Percentiles rank a stretch among this genome's conserved stretches.
Conservation (phyloP, 2,888 invertebrate species). For the Tillus elongatus region DNA sequence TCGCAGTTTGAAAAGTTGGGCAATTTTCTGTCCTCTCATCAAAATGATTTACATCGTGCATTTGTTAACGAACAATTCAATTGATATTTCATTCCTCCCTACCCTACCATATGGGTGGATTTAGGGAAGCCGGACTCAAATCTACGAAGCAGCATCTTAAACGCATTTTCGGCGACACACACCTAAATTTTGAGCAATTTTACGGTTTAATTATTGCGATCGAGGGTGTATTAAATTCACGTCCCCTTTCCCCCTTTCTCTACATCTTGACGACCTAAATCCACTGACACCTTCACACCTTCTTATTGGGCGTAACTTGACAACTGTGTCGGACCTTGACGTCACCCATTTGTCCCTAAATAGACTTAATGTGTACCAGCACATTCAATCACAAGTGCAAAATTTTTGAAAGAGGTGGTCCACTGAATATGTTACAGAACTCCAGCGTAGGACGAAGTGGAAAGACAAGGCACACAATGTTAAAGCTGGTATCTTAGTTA, state of each 20-base stretch:
- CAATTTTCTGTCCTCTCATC: background rate
- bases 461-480: background rate
- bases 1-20: background rate
- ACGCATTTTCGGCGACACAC: background rate
- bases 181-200: background rate
- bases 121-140: background rate
- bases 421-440: background rate
- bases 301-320: background rate
- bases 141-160: background rate
- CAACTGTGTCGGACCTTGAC: background rate
- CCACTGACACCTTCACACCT: background rate
- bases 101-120: background rate
- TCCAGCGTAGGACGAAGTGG: slow-evolving; percentile 5
- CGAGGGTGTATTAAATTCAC: background rate
- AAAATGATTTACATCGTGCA: background rate
- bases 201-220: background rate
- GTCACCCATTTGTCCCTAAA: background rate
- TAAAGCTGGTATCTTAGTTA: background rate
- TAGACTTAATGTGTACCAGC: background rate
- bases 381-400: background rate
- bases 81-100: background rate
- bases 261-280: background rate
- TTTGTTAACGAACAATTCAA: background rate
- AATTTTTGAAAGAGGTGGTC: background rate
- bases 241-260: background rate